phyloP scores from a whole-genome alignment of 2,797 vertebrate genomes.

The Lycodopsis pacificus region DNA sequence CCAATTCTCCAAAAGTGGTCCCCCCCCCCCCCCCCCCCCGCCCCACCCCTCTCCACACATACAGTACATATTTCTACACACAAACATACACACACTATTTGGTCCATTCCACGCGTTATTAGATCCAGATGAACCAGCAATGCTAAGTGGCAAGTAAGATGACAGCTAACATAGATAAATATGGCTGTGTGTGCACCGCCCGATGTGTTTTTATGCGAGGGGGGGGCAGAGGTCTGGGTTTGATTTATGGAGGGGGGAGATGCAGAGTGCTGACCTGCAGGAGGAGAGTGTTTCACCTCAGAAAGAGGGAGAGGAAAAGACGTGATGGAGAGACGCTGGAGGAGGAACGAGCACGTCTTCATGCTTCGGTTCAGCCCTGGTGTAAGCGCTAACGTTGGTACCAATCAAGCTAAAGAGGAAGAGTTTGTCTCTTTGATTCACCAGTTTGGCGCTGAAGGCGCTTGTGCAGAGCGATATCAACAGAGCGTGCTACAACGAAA shows the following conservation, averaged over 20 bases:
- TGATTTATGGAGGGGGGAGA: slow-evolving; percentile 54
- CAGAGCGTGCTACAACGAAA: background rate
- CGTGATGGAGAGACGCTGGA: slow-evolving; percentile 17
- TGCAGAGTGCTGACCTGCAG: slow-evolving; percentile 36
- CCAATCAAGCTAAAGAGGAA: slow-evolving; percentile 46
- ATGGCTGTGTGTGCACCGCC: slow-evolving; percentile 22
- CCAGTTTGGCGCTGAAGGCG: background rate
- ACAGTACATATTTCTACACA: slow-evolving; percentile 1
- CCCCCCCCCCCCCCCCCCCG: background rate
- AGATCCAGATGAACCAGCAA: slow-evolving; percentile 64
- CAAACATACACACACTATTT: slow-evolving; percentile 18
- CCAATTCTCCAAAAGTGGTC: slow-evolving; percentile 41
- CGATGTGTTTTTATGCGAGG: slow-evolving; percentile 39
- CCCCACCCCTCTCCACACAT: background rate
- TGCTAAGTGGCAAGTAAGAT: slow-evolving; percentile 51
- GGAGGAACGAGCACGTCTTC: slow-evolving; percentile 11
- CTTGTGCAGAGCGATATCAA: slow-evolving; percentile 3
- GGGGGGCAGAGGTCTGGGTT: background rate
- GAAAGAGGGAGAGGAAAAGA: background rate
- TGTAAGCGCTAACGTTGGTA: slow-evolving; percentile 10
- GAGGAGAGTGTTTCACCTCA: slow-evolving; percentile 27
- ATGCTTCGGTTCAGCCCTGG: slow-evolving; percentile 11
- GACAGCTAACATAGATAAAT: slow-evolving; percentile 62
- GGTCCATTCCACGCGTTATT: slow-evolving; percentile 51
- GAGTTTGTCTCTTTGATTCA: slow-evolving; percentile 1